Base-by-base conservation (phyloP, 2,113 vertebrate species). In the Eubucco bourcierii region DNA sequence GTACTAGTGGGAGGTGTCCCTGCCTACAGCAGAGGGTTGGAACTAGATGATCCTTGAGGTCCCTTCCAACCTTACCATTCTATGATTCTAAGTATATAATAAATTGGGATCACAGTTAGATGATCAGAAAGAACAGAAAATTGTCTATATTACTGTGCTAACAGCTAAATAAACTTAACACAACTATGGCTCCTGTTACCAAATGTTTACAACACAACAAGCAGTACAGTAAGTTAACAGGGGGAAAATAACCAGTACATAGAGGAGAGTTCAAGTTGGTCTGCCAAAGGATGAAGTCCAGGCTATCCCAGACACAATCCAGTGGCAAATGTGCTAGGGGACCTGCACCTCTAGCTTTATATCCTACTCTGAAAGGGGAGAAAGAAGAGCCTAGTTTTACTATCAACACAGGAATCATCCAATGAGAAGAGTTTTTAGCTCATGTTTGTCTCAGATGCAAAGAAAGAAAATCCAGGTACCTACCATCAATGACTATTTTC, bases 401-500 rank as follows among this genome's bases (percentile, higher is more conserved):
- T 84, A 66, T 31, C 73, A 74, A 58, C 17, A 77, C 37, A 64
- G 65, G 13, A 86, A 71, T 61, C 12, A 56, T 25, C 21, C 39
- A 56, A 13, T 28, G 31, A 31, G 15, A 67, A 83, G 24, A 4
- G 34, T 46, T 23, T 7, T 34, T 3, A 65, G 65, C 81, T 81
- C 8, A 46, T 60, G 2, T 66, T 90, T 77, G 41, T 21, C 34
- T 70, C 46, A 73, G 87, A 78, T 7, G 2, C 28, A 70, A n/a
- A 83, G 47, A 67, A 89, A 87, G 65, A 74, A 93, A 88, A 88
- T 33, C 33, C 4, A 82, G 63, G 68, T 46, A 88, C 97, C 82
- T 97, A 99, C 99, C 99, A 19, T 98, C 98, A 55, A 99, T 98
- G 89, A 99, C 90, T 77, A 98, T 97, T 93, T 97, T 98, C 74